phyloP scores from a whole-genome alignment of 2,888 invertebrate species.

The Microplitis manilae region DNA sequence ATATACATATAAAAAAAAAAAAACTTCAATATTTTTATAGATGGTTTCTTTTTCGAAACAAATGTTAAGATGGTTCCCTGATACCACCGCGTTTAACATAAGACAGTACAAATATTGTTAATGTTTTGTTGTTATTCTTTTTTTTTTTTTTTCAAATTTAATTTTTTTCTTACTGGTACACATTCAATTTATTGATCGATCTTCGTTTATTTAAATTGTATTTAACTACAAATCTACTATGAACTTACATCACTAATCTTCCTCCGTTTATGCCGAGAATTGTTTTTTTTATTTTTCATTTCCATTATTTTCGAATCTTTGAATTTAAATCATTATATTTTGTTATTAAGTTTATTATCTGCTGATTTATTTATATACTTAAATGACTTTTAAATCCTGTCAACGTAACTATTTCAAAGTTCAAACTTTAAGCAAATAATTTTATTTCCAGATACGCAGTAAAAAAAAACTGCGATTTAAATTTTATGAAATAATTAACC shows the following conservation, averaged over 20 bases:
- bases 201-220: conserved; percentile 29
- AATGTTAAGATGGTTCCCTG: conserved; percentile 62
- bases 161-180: conserved; percentile 60
- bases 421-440: conserved; percentile 17
- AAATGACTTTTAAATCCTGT: neutral
- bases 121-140: too few relatives aligned
- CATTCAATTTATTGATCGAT: conserved; percentile 54
- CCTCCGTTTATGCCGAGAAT: conserved; percentile 53
- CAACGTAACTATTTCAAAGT: neutral
- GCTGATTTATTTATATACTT: neutral
- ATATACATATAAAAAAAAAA: neutral
- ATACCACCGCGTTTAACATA: conserved; percentile 66
- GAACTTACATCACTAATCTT: conserved; percentile 60
- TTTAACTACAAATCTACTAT: conserved; percentile 57
- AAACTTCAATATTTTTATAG: neutral
- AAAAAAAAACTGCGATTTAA: conserved; percentile 15
- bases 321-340: conserved; percentile 46
- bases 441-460: neutral
- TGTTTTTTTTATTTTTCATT: conserved; percentile 50
- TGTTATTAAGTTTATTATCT: neutral
- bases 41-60: conserved; percentile 11
- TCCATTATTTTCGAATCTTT: conserved; percentile 48
- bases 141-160: conserved; percentile 39
- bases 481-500: neutral
- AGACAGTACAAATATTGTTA: conserved; percentile 69